Percentiles rank a stretch among this genome's conserved stretches.
phyloP scores from a whole-genome alignment of 2,888 invertebrate species.

The Stenurella melanura region DNA sequence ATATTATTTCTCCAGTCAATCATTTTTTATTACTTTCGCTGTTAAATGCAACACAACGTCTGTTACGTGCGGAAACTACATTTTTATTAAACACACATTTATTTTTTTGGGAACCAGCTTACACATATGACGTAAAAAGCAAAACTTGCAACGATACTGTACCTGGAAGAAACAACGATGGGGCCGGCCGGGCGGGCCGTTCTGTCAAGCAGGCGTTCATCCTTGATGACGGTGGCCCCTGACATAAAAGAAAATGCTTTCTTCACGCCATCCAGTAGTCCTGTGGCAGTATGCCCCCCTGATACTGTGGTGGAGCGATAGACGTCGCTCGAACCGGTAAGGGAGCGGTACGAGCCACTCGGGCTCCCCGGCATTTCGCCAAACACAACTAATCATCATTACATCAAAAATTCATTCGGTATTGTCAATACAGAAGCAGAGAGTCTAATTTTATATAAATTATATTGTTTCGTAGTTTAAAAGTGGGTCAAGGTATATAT shows the following conservation, averaged over 20 bases:
- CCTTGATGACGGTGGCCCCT: conserved; percentile 51
- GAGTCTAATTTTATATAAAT: conserved; percentile 42
- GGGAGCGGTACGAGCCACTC: conserved; percentile 80
- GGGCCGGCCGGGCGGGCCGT: conserved; percentile 54
- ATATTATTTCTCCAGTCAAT: background rate
- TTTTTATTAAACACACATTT: background rate
- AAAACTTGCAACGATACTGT: conserved; percentile 45
- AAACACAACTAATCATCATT: conserved; percentile 45
- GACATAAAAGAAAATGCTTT: conserved; percentile 75
- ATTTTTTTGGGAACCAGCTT: conserved; percentile 15
- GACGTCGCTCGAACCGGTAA: conserved; percentile 73
- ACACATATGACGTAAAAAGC: conserved; percentile 4
- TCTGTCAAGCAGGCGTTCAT: conserved; percentile 52
- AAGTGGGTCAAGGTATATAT: background rate
- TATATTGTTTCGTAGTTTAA: background rate
- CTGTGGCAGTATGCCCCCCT: conserved; percentile 66
- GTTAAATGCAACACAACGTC: too few relatives aligned
- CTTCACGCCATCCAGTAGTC: conserved; percentile 78
- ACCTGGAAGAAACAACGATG: conserved; percentile 66
- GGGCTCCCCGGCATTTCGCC: conserved; percentile 78
- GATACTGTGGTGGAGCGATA: conserved; percentile 79
- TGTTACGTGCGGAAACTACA: background rate
- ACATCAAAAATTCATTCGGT: conserved; percentile 56
- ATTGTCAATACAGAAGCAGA: conserved; percentile 25
- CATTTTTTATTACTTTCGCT: background rate